Conservation (phyloP, 2,888 invertebrate species). For the Conops quadrifasciatus region DNA sequence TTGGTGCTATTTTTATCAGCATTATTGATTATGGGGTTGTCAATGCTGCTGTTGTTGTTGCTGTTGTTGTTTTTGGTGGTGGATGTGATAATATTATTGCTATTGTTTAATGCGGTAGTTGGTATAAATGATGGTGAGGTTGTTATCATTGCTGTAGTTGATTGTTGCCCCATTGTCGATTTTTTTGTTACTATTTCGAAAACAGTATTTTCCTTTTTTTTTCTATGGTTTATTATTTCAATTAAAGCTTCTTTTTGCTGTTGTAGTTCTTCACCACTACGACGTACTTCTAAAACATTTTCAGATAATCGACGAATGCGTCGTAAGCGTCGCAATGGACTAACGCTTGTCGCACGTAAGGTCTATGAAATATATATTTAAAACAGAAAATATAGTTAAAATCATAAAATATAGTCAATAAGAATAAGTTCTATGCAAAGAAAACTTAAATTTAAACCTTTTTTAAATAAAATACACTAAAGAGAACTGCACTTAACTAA, state of each 20-base stretch:
- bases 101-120: not conserved
- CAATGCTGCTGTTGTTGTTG: conserved; percentile 28
- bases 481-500: too few relatives aligned
- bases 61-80: conserved; percentile 13
- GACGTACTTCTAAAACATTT: not conserved
- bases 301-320: conserved; percentile 52
- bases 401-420: too few relatives aligned
- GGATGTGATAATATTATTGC: conserved; percentile 2
- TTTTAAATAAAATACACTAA: too few relatives aligned
- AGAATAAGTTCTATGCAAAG: too few relatives aligned
- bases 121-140: not conserved
- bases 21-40: conserved; percentile 21
- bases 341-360: conserved; percentile 45
- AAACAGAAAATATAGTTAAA: not conserved
- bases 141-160: conserved; percentile 11
- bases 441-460: too few relatives aligned
- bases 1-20: conserved; percentile 2
- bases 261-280: not conserved
- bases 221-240: not conserved
- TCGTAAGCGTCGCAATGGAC: conserved; percentile 51
- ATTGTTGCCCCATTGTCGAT: conserved; percentile 20
- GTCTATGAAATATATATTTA: conserved; percentile 26
- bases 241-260: not conserved
- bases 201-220: not conserved
- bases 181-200: conserved; percentile 23